phyloP scores from a whole-genome alignment of 2,113 vertebrate genomes.

The Spizaetus ornatus region DNA sequence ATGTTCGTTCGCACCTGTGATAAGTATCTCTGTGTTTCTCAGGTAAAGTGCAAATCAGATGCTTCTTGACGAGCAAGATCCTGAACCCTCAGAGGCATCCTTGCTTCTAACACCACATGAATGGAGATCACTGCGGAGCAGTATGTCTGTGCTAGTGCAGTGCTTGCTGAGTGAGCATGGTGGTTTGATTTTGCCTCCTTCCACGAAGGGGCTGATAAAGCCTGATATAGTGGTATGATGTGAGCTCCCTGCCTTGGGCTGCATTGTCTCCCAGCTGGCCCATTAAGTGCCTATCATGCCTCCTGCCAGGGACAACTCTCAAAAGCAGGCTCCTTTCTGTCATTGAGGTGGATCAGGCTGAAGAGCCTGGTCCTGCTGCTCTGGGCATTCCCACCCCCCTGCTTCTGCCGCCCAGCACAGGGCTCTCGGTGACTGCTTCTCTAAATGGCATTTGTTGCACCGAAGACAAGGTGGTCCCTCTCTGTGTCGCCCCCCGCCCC shows the following conservation, averaged over 20 bases:
- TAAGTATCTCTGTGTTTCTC: neutral
- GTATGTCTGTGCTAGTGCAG: rapidly evolving
- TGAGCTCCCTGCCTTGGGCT: neutral
- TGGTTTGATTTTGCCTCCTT: neutral
- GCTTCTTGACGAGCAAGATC: neutral
- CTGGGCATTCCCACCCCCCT: neutral
- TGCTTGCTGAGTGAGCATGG: rapidly evolving
- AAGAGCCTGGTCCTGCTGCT: neutral
- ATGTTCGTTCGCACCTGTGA: neutral
- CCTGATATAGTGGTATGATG: neutral
- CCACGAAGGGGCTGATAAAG: neutral
- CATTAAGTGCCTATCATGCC: neutral
- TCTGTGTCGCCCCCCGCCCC: neutral
- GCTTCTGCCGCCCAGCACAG: neutral
- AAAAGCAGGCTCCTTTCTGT: neutral
- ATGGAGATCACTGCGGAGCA: neutral
- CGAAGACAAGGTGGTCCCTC: neutral
- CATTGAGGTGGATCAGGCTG: rapidly evolving
- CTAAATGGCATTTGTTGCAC: neutral
- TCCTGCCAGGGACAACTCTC: neutral
- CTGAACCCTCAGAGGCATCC: neutral
- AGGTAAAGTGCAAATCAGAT: neutral
- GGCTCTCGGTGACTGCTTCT: neutral
- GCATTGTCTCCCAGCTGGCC: neutral
- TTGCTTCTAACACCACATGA: neutral